phyloP scores from a whole-genome alignment of 2,797 vertebrate species.

The Microchirus variegatus region DNA sequence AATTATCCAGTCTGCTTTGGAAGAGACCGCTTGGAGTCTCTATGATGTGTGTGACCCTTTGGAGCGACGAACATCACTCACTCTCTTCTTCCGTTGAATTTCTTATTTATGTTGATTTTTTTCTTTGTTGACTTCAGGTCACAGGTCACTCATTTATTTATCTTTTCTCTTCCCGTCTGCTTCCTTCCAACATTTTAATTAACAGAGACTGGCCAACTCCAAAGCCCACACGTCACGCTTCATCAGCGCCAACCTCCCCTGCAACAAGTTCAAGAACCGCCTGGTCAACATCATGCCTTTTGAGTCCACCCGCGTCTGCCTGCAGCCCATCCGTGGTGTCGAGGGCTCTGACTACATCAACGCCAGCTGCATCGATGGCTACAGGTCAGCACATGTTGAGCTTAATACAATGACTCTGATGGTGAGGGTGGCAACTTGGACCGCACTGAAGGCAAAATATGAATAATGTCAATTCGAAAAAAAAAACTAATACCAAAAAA shows the following conservation, averaged over 20 bases:
- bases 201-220: slow-evolving; percentile 95
- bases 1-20: too few species aligned
- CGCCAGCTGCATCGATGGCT: slow-evolving; percentile 97
- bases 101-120: slow-evolving; percentile 24
- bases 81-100: too few species aligned
- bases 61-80: too few species aligned
- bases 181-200: slow-evolving; percentile 29
- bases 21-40: too few species aligned
- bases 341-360: slow-evolving; percentile 99
- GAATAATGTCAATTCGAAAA: background rate
- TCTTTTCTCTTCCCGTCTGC: slow-evolving; percentile 17
- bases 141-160: slow-evolving; percentile 42
- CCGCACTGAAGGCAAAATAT: slow-evolving; percentile 2
- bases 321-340: slow-evolving; percentile 97
- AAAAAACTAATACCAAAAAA: too few species aligned
- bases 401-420: too few species aligned
- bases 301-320: slow-evolving; percentile 89
- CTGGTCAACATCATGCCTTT: slow-evolving; percentile 88
- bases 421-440: background rate
- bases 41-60: too few species aligned
- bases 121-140: slow-evolving; percentile 51
- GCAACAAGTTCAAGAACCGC: slow-evolving; percentile 87
- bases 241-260: slow-evolving; percentile 91
- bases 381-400: slow-evolving; percentile 82
- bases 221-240: slow-evolving; percentile 99